Base-by-base conservation (phyloP, 2,797 vertebrate genomes). In the Bradypodion ventrale region DNA sequence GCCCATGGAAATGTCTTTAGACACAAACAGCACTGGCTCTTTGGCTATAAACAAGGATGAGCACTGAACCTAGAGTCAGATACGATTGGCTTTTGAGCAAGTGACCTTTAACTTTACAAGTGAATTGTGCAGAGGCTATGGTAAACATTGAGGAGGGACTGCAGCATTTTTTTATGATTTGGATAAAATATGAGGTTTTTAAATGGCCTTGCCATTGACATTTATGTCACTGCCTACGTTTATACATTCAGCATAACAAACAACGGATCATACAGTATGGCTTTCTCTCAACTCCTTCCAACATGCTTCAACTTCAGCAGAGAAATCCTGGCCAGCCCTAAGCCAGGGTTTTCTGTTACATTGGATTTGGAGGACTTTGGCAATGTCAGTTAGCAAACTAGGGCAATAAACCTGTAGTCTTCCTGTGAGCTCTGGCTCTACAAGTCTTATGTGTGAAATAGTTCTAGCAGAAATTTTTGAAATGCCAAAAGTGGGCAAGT, bases 341-440 rank as follows among this genome's bases (percentile, higher is more conserved):
- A 49, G 12, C 19, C 15, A 74, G 42, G 46, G 29, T 74, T 46
- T 27, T 5, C 40, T 44, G 25, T 72, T 29, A 27, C 40, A 12
- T 27, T 37, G 72, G 23, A 42, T 42, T 9, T 42, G 69, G 10
- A 10, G 21, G 10, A 44, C 16, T 37, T 25, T 42, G 69, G 10
- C 69, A 72, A 10, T 72, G 69, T 72, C 9, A 27, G 40, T 72
- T 72, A 72, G 27, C 25, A 15, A 72, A 27, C 40, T 4, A 52
- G 13, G 27, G 49, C 49, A 52, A 74, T 74, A 32, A 19, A 10
- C 7, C 0, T 46, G 0, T 74, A 66, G 25, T 63, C 32, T 37
- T 23, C 2, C 29, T 79, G 23, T 62, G 56, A 83, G 19, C 35
- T 86, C 0, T 42, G 0, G 2, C 0, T 69, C 6, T 0, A 0